Conservation (phyloP, 2,113 vertebrate species). For the Phocoena phocoena region DNA sequence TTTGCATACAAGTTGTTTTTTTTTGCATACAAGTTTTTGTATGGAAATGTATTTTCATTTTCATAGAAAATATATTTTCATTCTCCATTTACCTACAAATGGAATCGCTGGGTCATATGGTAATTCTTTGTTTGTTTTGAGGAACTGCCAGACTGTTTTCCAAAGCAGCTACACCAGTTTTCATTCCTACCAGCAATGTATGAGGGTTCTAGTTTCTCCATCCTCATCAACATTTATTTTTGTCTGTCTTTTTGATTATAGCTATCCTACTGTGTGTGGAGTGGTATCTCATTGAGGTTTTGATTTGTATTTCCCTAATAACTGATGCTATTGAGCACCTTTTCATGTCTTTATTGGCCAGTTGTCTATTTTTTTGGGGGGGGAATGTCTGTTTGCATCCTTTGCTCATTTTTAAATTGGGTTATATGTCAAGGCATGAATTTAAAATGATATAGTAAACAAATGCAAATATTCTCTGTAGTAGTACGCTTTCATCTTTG, state of each 20-base stretch:
- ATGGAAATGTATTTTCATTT: slow-evolving; percentile 14
- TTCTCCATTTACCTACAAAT: not conserved
- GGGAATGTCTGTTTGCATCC: not conserved
- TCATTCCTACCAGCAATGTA: not conserved
- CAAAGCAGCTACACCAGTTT: not conserved
- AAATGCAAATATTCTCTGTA: slow-evolving; percentile 25
- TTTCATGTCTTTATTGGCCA: not conserved
- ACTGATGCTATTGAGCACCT: not conserved
- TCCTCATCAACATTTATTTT: not conserved
- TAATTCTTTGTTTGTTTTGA: not conserved
- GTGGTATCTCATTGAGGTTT: not conserved
- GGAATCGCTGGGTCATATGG: not conserved
- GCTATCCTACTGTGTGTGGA: not conserved
- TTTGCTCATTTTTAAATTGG: not conserved
- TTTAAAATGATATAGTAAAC: slow-evolving; percentile 18
- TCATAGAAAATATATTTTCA: not conserved
- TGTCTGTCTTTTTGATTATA: not conserved
- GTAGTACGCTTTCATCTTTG: not conserved
- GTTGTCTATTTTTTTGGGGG: not conserved
- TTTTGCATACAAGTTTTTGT: not conserved
- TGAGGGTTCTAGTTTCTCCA: not conserved
- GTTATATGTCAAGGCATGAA: not conserved
- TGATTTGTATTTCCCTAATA: slow-evolving; percentile 26
- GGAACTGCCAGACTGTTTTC: not conserved
- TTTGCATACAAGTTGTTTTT: not conserved